Percentiles rank a stretch among this genome's conserved stretches.
phyloP scores from a whole-genome alignment of 2,888 invertebrate species.

The Hypercompe scribonia region DNA sequence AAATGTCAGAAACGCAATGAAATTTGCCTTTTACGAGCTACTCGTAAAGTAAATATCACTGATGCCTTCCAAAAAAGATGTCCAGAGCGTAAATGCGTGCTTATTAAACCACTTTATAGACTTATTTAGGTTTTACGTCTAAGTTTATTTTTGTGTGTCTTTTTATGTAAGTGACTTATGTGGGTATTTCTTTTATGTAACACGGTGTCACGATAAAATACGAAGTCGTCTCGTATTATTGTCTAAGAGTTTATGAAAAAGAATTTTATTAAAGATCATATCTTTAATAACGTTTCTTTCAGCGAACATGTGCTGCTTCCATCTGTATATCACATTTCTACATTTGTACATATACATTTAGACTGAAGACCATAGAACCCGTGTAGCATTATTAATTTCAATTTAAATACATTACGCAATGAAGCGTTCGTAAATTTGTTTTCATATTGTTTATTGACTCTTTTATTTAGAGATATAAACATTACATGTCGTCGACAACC shows the following conservation, averaged over 20 bases:
- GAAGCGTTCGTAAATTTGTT: not conserved
- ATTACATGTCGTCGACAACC: slow-evolving; percentile 22
- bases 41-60: slow-evolving; percentile 75
- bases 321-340: not conserved
- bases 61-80: slow-evolving; percentile 65
- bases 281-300: not conserved
- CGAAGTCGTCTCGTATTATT: slow-evolving; percentile 29
- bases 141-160: slow-evolving; percentile 57
- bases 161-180: slow-evolving; percentile 42
- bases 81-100: slow-evolving; percentile 63
- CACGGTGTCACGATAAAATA: slow-evolving; percentile 28
- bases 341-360: not conserved
- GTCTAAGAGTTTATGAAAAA: slow-evolving; percentile 14
- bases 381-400: not conserved
- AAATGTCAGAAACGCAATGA: slow-evolving; percentile 51
- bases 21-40: slow-evolving; percentile 66
- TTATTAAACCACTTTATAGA: slow-evolving; percentile 73
- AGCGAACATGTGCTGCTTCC: too few relatives aligned
- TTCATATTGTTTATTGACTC: not conserved
- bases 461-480: slow-evolving; percentile 11
- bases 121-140: slow-evolving; percentile 66
- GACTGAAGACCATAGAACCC: not conserved
- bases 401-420: not conserved
- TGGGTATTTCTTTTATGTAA: slow-evolving; percentile 35
- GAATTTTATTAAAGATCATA: slow-evolving; percentile 1